These are phyloP conservation scores for Selenia dentaria DNA, from an alignment of 2,888 invertebrate species.

Conservation along the genomic window DNA sequence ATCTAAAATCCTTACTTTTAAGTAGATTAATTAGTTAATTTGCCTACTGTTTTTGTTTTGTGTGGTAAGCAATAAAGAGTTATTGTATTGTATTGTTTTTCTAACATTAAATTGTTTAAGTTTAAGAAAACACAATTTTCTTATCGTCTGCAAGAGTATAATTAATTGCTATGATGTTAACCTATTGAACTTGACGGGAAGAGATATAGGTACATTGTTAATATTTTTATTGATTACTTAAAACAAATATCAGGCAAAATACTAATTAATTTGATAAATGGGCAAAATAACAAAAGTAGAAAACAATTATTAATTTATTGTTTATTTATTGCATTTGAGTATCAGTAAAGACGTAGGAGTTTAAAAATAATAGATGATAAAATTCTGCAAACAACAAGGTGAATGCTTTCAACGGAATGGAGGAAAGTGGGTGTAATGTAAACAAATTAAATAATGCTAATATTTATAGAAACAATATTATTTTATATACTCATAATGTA, in stretches of 20 bases:
- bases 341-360: constrained; percentile 41
- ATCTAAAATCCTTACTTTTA: no score
- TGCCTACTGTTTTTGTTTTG: no score
- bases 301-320: constrained; percentile 62
- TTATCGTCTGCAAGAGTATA: constrained; percentile 39
- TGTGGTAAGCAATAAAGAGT: no score
- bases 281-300: constrained; percentile 60
- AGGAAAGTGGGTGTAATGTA: constrained; percentile 34
- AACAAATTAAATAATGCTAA: constrained; percentile 31
- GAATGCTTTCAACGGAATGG: constrained; percentile 49
- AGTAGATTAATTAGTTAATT: no score
- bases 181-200: constrained; percentile 40
- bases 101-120: no score
- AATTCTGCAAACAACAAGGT: constrained; percentile 56
- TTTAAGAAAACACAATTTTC: background rate
- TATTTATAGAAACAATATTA: constrained; percentile 9
- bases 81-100: no score
- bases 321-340: constrained; percentile 55
- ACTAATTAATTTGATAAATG: constrained; percentile 57
- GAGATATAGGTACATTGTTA: no score
- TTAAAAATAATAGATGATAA: constrained; percentile 58
- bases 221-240: no score
- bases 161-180: constrained; percentile 48
- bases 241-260: constrained; percentile 32
- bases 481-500: background rate